phyloP scores from a whole-genome alignment of 2,888 invertebrate genomes.

The Exocentrus adspersus region DNA sequence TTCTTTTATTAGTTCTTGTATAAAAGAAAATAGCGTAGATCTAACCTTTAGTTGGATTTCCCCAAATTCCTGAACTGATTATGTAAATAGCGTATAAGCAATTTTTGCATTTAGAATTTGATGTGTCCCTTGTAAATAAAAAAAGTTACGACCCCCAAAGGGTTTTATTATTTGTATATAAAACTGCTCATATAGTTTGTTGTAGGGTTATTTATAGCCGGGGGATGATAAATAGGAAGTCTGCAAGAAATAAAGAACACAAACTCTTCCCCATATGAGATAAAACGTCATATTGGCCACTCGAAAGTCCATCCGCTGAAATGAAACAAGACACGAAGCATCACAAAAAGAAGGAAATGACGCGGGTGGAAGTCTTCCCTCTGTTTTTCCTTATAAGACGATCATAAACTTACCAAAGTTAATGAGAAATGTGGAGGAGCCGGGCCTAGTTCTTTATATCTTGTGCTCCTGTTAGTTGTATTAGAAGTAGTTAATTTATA shows the following conservation, averaged over 20 bases:
- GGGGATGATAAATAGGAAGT: neutral
- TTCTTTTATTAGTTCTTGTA: neutral
- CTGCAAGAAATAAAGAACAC: neutral
- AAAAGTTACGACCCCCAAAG: neutral
- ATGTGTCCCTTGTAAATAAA: neutral
- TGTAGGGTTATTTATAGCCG: neutral
- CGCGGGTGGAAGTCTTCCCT: no score
- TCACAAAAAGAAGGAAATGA: no score
- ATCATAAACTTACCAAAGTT: no score
- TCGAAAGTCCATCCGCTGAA: no score
- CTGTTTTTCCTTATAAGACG: no score
- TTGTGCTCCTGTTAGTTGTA: neutral
- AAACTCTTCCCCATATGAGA: neutral
- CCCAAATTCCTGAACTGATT: slow-evolving; percentile 1
- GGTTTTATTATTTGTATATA: neutral
- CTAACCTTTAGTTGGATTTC: no score
- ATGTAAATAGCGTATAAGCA: neutral
- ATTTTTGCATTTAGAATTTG: neutral
- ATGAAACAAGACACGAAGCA: no score
- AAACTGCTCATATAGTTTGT: neutral
- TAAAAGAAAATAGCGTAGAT: neutral
- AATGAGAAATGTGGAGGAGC: no score
- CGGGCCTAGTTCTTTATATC: neutral
- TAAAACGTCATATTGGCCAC: no score
- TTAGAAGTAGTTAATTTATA: neutral